Evolutionary conservation across 2,113 vertebrate species (phyloP).

Genomic region (Cryptomyrus ogoouensis): DNA sequence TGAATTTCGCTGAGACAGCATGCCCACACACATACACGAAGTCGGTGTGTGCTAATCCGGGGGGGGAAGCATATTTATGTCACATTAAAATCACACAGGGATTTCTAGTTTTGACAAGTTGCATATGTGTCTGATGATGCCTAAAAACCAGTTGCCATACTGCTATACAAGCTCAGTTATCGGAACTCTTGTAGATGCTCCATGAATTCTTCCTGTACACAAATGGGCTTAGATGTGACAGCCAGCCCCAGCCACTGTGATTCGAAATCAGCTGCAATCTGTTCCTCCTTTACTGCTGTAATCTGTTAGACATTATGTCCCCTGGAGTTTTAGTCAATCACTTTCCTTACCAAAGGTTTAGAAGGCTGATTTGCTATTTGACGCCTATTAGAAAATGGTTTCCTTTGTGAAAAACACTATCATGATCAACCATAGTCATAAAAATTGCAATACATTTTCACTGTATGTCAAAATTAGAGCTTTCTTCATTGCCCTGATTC

Average conservation of each 20-base stretch:
- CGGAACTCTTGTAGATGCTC: neutral
- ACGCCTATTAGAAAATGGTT: neutral
- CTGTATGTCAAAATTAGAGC: neutral
- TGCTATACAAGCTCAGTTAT: neutral
- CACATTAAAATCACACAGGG: neutral
- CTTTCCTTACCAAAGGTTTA: neutral
- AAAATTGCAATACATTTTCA: neutral
- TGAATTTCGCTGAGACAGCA: slow-evolving; percentile 1
- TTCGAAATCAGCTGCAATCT: neutral
- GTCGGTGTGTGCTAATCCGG: neutral
- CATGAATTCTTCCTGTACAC: neutral
- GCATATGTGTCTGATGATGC: slow-evolving; percentile 4
- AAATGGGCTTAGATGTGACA: neutral
- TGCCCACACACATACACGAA: neutral
- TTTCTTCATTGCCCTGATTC: neutral
- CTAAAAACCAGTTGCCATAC: neutral
- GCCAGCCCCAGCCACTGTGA: neutral
- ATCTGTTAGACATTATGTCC: neutral
- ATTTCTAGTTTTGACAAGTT: neutral
- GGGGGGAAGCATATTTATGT: neutral
- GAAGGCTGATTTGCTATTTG: neutral
- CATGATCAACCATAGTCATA: neutral
- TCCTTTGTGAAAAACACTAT: neutral
- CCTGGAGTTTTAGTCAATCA: neutral
- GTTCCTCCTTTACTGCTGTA: neutral